Evolutionary conservation across 2,113 vertebrate species (phyloP).

Genomic region (Ramphastos sulfuratus): DNA sequence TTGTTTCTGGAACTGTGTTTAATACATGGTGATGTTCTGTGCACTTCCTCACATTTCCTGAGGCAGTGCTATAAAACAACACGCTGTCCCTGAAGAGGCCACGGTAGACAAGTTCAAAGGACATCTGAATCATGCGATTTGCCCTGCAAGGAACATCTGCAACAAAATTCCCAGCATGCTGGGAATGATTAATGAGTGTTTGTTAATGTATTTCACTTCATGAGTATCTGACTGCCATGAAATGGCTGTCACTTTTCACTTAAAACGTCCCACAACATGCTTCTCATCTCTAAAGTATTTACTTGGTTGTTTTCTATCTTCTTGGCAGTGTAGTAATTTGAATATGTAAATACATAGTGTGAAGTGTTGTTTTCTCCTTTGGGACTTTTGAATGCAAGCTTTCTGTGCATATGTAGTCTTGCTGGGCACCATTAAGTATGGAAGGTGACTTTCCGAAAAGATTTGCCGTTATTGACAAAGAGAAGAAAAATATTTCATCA

Average conservation of each 20-base stretch:
- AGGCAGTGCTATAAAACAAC: conserved; percentile 32
- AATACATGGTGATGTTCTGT: not conserved
- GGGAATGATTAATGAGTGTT: conserved; percentile 47
- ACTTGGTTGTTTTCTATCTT: not conserved
- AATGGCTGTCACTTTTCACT: not conserved
- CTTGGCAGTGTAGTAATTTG: not conserved
- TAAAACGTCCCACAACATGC: not conserved
- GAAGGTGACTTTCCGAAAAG: not conserved
- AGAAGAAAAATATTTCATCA: not conserved
- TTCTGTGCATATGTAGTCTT: not conserved
- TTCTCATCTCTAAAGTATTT: not conserved
- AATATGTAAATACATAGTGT: not conserved
- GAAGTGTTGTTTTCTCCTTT: not conserved
- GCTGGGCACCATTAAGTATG: not conserved
- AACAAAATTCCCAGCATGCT: conserved; percentile 20
- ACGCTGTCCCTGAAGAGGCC: not conserved
- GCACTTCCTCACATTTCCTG: conserved; percentile 6
- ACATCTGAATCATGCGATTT: conserved; percentile 26
- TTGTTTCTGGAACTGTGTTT: conserved; percentile 20
- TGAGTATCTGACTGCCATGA: not conserved
- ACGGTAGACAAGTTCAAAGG: not conserved
- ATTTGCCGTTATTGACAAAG: not conserved
- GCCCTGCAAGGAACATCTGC: conserved; percentile 29
- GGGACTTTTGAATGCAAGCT: not conserved
- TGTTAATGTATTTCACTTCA: conserved; percentile 24